Evolutionary conservation across 2,888 invertebrate genomes (phyloP).

Genomic region (Campoplex nolae): DNA sequence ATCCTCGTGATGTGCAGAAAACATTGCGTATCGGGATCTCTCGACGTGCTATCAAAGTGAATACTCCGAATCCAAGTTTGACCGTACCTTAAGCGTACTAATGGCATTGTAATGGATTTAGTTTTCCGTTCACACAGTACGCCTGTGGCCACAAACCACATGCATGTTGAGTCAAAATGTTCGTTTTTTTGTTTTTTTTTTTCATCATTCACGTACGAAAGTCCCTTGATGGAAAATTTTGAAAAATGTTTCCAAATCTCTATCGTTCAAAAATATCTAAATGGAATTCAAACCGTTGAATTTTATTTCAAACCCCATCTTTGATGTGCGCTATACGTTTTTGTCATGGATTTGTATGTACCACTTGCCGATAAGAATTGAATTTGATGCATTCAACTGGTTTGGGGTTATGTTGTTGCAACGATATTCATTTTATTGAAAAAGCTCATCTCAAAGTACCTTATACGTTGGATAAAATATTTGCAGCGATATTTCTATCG

Average conservation of each 20-base stretch:
- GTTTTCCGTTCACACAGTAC: slow-evolving; percentile 11
- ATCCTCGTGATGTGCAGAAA: slow-evolving; percentile 63
- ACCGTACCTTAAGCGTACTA: slow-evolving; percentile 48
- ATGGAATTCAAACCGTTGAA: not conserved
- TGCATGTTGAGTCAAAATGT: not conserved
- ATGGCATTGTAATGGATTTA: slow-evolving; percentile 36
- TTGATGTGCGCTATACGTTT: not conserved
- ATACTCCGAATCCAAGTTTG: slow-evolving; percentile 33
- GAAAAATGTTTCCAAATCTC: not conserved
- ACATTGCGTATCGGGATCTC: slow-evolving; percentile 50
- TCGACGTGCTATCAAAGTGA: slow-evolving; percentile 50
- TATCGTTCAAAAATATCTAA: not conserved
- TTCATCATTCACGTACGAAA: not conserved
- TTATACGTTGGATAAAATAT: not conserved
- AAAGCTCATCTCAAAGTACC: not conserved
- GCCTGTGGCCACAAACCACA: not conserved
- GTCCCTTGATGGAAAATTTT: not conserved
- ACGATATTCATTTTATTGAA: not conserved
- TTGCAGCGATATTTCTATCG: not conserved
- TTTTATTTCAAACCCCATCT: not conserved
- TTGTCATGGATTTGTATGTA: too few relatives aligned
- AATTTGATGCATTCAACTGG: not conserved
- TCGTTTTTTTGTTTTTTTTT: not conserved
- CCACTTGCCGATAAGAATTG: too few relatives aligned
- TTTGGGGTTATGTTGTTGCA: not conserved